A percentile compares a stretch with the other conserved stretches of the same genome.
phyloP scores from a whole-genome alignment of 1,140 invertebrate genomes.

The Pantala flavescens region DNA sequence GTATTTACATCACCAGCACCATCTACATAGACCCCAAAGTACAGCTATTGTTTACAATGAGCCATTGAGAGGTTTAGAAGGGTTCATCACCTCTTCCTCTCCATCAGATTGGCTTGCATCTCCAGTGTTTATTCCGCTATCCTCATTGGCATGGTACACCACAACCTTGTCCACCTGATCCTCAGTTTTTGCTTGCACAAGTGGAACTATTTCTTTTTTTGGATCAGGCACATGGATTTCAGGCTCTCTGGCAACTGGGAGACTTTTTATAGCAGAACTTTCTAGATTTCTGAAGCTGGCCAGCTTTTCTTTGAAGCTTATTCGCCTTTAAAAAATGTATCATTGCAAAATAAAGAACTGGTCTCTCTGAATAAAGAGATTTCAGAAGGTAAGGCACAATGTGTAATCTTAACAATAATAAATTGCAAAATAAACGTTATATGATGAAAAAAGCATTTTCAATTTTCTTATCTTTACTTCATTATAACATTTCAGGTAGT shows the following conservation, averaged over 20 bases:
- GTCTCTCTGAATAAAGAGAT: too few species aligned
- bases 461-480: too few species aligned
- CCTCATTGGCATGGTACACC: neutral
- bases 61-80: neutral
- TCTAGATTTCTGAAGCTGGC: neutral
- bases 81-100: neutral
- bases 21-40: neutral
- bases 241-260: neutral
- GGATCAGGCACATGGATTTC: neutral
- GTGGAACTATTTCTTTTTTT: neutral
- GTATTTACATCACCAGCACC: slow-evolving; percentile 4
- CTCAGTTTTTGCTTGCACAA: neutral
- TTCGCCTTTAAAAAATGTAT: neutral
- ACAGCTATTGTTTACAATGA: neutral
- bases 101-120: neutral
- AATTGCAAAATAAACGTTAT: too few species aligned
- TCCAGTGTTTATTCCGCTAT: neutral
- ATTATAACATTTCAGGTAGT: too few species aligned
- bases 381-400: too few species aligned
- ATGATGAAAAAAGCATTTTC: too few species aligned
- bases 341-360: too few species aligned
- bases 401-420: too few species aligned
- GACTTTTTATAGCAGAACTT: neutral
- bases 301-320: neutral
- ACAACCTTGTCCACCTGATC: neutral